Conservation (phyloP, 2,888 invertebrate genomes). For the Rhabditophanes sp. region DNA sequence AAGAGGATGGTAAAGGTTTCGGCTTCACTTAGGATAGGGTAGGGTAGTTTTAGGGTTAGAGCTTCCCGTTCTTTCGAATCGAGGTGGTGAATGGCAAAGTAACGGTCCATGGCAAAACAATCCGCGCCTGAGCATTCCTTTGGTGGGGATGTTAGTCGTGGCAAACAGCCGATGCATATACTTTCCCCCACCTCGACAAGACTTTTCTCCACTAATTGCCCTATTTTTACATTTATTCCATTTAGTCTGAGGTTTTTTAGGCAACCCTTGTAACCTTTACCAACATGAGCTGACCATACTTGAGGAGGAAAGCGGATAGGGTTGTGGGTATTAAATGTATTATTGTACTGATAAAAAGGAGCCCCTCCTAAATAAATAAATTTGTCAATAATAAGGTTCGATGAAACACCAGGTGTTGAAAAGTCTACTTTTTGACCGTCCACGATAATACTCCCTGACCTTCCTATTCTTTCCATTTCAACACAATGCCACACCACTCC, state of each 20-base stretch:
- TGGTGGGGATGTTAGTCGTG: no score
- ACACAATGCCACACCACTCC: slow-evolving; percentile 34
- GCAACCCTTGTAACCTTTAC: slow-evolving; percentile 32
- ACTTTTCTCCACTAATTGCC: no score
- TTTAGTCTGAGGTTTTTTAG: slow-evolving; percentile 40
- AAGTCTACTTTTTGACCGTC: slow-evolving; percentile 39
- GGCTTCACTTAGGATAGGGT: slow-evolving; percentile 17
- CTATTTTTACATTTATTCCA: no score
- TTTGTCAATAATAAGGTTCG: slow-evolving; percentile 35
- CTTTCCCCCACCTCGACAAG: no score
- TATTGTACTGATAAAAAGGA: no score
- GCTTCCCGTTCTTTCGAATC: no score
- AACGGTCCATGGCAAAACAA: no score
- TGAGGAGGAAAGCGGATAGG: slow-evolving; percentile 11
- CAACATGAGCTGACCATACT: slow-evolving; percentile 16
- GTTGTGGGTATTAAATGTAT: not conserved
- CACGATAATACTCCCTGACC: slow-evolving; percentile 32
- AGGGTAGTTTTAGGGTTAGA: slow-evolving; percentile 14
- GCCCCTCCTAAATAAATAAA: no score
- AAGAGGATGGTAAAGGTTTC: slow-evolving; percentile 24
- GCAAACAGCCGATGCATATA: no score
- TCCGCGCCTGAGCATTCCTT: slow-evolving; percentile 13
- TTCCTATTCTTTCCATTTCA: slow-evolving; percentile 29
- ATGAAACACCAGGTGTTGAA: slow-evolving; percentile 38
- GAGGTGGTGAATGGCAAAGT: no score